Conservation (phyloP, 2,113 vertebrate genomes). For the Caretta caretta region DNA sequence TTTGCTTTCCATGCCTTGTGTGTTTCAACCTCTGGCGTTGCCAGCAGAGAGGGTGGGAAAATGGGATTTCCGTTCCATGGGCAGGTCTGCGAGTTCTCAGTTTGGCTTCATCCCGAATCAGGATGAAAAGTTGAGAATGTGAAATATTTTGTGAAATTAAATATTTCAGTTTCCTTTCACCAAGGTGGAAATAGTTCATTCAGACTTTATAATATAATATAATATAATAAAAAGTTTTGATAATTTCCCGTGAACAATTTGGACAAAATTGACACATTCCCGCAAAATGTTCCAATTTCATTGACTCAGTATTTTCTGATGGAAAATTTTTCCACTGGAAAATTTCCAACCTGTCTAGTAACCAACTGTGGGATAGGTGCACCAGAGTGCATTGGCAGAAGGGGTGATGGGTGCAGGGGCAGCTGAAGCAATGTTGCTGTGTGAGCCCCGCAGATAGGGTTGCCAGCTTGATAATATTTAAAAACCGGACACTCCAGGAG, state of each 20-base stretch:
- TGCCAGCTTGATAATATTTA: too few relatives aligned
- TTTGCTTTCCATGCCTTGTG: background rate
- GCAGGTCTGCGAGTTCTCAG: background rate
- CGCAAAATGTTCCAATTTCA: too few relatives aligned
- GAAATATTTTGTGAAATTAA: background rate
- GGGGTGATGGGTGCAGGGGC: background rate
- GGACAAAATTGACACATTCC: too few relatives aligned
- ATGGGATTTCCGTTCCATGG: background rate
- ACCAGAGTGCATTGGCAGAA: background rate
- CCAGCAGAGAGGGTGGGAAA: background rate
- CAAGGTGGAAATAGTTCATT: background rate
- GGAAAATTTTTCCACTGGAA: too few relatives aligned
- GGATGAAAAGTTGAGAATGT: background rate
- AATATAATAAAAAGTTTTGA: too few relatives aligned
- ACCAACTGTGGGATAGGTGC: background rate
- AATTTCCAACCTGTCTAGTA: too few relatives aligned
- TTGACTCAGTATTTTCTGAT: too few relatives aligned
- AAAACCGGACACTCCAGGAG: too few relatives aligned
- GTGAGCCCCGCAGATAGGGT: background rate
- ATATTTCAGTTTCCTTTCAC: background rate
- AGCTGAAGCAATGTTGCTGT: background rate
- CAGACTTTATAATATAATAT: too few relatives aligned
- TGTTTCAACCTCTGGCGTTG: background rate
- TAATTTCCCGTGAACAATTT: too few relatives aligned
- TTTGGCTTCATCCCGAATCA: background rate